Conservation (phyloP, 2,888 invertebrate genomes). For the Sphaerophoria taeniata region DNA sequence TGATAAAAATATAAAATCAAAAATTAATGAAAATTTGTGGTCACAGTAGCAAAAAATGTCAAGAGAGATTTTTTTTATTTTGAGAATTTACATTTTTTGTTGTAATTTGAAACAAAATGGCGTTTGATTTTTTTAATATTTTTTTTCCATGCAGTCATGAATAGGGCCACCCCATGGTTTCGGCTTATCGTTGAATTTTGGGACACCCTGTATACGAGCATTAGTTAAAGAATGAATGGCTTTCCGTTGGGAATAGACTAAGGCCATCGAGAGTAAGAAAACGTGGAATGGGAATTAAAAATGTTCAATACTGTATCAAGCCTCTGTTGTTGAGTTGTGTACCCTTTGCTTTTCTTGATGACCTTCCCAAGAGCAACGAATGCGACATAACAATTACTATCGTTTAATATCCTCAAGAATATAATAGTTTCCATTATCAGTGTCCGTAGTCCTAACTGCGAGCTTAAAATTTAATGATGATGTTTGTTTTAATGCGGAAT, state of each 20-base stretch:
- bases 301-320: slow-evolving; percentile 46
- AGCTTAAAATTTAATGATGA: no score
- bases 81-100: no score
- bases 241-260: slow-evolving; percentile 1
- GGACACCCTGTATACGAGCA: slow-evolving; percentile 13
- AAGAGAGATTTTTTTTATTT: no score
- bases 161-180: no score
- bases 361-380: slow-evolving; percentile 27
- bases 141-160: no score
- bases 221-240: slow-evolving; percentile 43
- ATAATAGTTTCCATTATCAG: slow-evolving; percentile 20
- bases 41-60: no score
- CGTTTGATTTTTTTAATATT: no score
- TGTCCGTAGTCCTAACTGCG: slow-evolving; percentile 28
- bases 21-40: no score
- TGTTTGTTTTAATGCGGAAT: slow-evolving; percentile 60
- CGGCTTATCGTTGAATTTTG: no score
- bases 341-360: not conserved
- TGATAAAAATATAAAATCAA: no score
- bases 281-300: slow-evolving; percentile 28
- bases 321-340: slow-evolving; percentile 19
- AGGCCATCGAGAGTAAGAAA: not conserved
- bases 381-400: slow-evolving; percentile 66
- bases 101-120: no score
- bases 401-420: slow-evolving; percentile 60